These are phyloP conservation scores for Phorcus lineatus DNA, from an alignment of 2,888 invertebrate genomes.

Conservation along the genomic window DNA sequence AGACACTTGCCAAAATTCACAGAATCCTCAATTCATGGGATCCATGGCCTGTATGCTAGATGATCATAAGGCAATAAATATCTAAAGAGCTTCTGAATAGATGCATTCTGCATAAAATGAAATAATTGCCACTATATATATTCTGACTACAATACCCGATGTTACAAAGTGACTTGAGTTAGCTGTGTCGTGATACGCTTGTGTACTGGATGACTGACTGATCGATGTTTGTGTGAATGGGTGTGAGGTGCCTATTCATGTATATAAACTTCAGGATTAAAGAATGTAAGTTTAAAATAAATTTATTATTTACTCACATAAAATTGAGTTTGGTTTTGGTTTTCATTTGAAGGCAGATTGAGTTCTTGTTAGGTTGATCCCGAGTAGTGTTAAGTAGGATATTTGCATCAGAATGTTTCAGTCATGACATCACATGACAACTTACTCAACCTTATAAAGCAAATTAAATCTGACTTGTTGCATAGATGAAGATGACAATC, in stretches of 20 bases:
- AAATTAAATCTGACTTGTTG: no score
- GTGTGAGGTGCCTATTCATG: background rate
- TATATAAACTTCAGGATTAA: background rate
- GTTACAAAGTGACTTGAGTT: background rate
- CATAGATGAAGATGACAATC: no score
- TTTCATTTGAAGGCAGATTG: no score
- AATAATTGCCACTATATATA: background rate
- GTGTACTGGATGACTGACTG: background rate
- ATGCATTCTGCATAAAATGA: background rate
- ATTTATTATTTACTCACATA: constrained; percentile 12
- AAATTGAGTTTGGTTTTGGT: no score
- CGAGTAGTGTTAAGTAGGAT: no score
- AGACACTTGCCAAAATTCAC: no score
- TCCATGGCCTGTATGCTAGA: background rate
- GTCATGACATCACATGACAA: no score
- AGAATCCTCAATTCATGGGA: no score
- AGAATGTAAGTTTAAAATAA: constrained; percentile 15
- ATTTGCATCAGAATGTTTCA: no score
- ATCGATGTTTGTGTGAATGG: background rate
- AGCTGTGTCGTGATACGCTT: background rate
- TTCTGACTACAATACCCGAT: no score
- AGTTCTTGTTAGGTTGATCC: no score
- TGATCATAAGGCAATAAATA: background rate
- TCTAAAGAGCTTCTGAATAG: background rate
- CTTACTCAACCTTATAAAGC: no score